Evolutionary conservation across 2,888 invertebrate genomes (phyloP), one percentile per base, ranked within the genome.

Genomic region (Agrochola litura): DNA sequence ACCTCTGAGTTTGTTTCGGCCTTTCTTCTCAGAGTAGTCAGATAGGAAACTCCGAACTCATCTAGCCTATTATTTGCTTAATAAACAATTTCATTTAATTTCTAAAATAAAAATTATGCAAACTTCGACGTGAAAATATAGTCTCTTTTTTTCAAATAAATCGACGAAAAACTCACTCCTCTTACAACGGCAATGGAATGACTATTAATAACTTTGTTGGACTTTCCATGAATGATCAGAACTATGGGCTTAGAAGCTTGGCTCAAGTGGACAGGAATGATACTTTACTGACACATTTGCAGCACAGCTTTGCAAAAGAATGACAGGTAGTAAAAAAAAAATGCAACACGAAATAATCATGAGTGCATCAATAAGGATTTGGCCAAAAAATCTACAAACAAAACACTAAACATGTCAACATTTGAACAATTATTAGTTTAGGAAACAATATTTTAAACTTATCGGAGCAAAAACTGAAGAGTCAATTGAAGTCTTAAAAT

Each of bases 341-440:
- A 52, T 25, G 41, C n/a, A 43, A 46, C 67, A 9, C 63, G 10
- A 69, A 37, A 22, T 54, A 6, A 37, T 61, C 30, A 41, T 46
- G 43, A 67, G 12, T 61, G 65, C 60, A 77, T 73, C 70, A 54
- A 63, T 64, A 72, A 73, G n/a, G 66, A 56, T 69, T 49, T 54
- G 6, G 19, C 6, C 19, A 79, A 65, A 74, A 67, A 54, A 37
- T 12, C 14, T 63, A 25, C 9, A 85, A 77, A 75, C 79, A 86
- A 86, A 80, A 76, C 81, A 80, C 86, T 86, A 86, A 80, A 85
- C 43, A 84, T 72, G 86, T 79, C 82, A 86, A 79, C 54, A 77
- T 76, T 75, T 19, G 9, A 41, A 16, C 69, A 78, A 76, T 80
- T 86, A 86, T 86, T 84, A 63, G 64, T 68, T 86, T 74, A 84